Percentiles rank a stretch among this genome's conserved stretches.
phyloP scores from a whole-genome alignment of 2,113 vertebrate species.

The Toxotes chatareus region DNA sequence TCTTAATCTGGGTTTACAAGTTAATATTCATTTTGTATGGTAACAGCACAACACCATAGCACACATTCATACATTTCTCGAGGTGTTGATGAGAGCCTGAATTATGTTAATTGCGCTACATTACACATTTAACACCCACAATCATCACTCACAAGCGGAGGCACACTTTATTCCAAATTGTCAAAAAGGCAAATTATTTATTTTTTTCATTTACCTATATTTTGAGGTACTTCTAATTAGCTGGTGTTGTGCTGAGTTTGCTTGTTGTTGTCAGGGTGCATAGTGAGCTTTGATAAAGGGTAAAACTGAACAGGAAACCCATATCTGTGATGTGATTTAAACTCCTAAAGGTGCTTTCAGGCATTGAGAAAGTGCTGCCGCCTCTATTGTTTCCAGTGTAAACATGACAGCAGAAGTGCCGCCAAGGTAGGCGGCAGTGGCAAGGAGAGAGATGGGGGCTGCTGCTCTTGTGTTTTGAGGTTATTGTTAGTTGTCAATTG shows the following conservation, averaged over 20 bases:
- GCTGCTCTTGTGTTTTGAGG: neutral
- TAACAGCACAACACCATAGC: too few relatives aligned
- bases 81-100: neutral
- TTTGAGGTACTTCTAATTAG: neutral
- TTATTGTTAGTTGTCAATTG: neutral
- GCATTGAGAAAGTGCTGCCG: neutral
- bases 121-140: conserved; percentile 11
- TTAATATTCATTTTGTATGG: neutral
- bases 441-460: neutral
- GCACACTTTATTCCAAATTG: neutral
- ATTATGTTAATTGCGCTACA: neutral
- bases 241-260: too few relatives aligned
- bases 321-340: neutral
- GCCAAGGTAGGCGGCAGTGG: neutral
- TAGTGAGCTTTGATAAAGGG: neutral
- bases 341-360: conserved; percentile 6
- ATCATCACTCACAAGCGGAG: neutral
- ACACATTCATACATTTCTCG: neutral
- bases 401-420: neutral
- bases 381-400: conserved; percentile 1
- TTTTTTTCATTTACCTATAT: neutral
- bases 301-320: neutral
- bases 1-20: neutral
- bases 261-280: too few relatives aligned
- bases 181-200: neutral